Conservation (phyloP, 2,888 invertebrate genomes). For the Tachystola acroxantha region DNA sequence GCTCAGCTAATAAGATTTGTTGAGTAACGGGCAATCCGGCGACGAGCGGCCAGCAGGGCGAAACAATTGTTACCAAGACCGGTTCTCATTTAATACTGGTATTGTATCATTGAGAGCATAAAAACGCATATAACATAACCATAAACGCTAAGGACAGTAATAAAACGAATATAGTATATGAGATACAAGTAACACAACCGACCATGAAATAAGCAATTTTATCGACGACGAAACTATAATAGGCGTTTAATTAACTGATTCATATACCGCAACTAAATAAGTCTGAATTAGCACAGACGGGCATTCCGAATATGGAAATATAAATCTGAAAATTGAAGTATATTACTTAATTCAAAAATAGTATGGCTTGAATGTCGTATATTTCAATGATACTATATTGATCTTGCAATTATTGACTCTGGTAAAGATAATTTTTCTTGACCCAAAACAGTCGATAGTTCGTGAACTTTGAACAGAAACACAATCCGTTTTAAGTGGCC, state of each 20-base stretch:
- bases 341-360: too few relatives aligned
- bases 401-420: too few relatives aligned
- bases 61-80: conserved; percentile 55
- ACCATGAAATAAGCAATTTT: not conserved
- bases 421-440: too few relatives aligned
- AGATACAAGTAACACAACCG: not conserved
- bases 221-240: not conserved
- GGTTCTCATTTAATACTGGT: conserved; percentile 24
- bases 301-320: too few relatives aligned
- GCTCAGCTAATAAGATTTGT: conserved; percentile 60
- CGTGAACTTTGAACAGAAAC: not conserved
- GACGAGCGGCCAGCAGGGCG: conserved; percentile 37
- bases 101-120: conserved; percentile 3
- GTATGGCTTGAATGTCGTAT: too few relatives aligned
- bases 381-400: too few relatives aligned
- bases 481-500: not conserved
- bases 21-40: conserved; percentile 55
- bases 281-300: conserved; percentile 30
- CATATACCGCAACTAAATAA: conserved; percentile 19
- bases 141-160: not conserved
- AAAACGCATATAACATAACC: conserved; percentile 1
- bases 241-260: not conserved
- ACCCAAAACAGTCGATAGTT: not conserved
- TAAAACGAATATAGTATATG: not conserved
- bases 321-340: too few relatives aligned